A percentile compares a stretch with the other conserved stretches of the same genome.
phyloP scores from a whole-genome alignment of 2,888 invertebrate species.

The Zygogramma bicolorata region DNA sequence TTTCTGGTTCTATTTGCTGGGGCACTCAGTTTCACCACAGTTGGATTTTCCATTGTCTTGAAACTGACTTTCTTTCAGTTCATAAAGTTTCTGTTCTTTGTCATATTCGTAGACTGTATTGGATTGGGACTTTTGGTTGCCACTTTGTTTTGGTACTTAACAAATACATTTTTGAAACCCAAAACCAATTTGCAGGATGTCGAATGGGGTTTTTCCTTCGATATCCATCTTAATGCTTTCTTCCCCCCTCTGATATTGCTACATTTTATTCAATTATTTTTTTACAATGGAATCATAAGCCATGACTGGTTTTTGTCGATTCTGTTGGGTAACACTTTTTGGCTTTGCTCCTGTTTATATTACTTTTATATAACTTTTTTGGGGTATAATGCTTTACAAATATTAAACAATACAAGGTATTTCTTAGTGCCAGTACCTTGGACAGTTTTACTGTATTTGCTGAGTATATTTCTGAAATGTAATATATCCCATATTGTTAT shows the following conservation, averaged over 20 bases:
- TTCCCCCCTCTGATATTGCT: conserved; percentile 96
- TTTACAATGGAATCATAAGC: conserved; percentile 80
- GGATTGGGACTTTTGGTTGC: conserved; percentile 50
- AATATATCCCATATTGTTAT: conserved; percentile 86
- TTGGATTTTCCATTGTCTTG: conserved; percentile 87
- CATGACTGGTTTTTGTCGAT: conserved; percentile 49
- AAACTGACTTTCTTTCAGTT: conserved; percentile 78
- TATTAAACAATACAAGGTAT: conserved; percentile 84
- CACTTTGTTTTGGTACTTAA: conserved; percentile 64
- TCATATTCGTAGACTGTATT: conserved; percentile 95
- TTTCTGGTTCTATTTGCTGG: conserved; percentile 92
- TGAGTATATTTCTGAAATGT: conserved; percentile 81
- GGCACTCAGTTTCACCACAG: conserved; percentile 89
- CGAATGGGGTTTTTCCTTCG: conserved; percentile 99
- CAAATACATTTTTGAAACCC: conserved; percentile 82
- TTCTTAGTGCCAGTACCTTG: conserved; percentile 87
- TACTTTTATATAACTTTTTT: conserved; percentile 96
- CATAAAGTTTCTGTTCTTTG: conserved; percentile 88
- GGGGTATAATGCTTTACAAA: conserved; percentile 92
- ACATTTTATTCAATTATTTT: conserved; percentile 91
- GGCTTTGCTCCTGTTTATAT: conserved; percentile 89
- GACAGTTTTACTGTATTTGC: conserved; percentile 79
- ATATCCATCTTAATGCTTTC: conserved; percentile 98
- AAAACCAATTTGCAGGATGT: conserved; percentile 81
- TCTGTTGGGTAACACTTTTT: conserved; percentile 86